A percentile compares a stretch with the other conserved stretches of the same genome.
Conservation (phyloP, 2,888 invertebrate genomes). For the Tetranychus piercei region DNA sequence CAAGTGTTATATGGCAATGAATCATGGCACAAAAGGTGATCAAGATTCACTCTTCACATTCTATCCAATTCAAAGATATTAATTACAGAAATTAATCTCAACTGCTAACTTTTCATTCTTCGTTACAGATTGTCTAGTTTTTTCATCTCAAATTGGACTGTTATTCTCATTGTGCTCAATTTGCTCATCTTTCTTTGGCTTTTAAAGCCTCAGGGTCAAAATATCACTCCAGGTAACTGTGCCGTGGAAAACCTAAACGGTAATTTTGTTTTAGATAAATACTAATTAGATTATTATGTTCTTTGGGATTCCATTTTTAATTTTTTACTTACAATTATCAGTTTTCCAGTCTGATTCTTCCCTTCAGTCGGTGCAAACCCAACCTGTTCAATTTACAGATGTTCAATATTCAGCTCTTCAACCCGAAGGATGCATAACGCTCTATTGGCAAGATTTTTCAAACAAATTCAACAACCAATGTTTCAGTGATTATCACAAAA, state of each 20-base stretch:
- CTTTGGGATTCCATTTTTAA: too few relatives aligned
- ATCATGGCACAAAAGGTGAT: too few relatives aligned
- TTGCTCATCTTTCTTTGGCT: background rate
- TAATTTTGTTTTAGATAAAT: too few relatives aligned
- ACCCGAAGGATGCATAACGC: background rate
- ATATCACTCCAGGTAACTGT: background rate
- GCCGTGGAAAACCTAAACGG: too few relatives aligned
- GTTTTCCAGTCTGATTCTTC: too few relatives aligned
- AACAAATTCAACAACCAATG: background rate
- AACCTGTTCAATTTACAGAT: background rate
- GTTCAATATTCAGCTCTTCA: background rate
- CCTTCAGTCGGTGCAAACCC: too few relatives aligned
- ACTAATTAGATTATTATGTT: too few relatives aligned
- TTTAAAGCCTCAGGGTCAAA: background rate
- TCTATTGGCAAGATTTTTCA: background rate
- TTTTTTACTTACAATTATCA: too few relatives aligned
- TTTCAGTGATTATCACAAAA: background rate
- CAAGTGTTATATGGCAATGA: too few relatives aligned
- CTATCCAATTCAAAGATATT: too few relatives aligned
- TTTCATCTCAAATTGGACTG: background rate
- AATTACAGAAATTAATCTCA: background rate
- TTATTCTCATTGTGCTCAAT: background rate
- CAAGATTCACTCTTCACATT: too few relatives aligned
- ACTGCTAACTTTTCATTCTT: background rate
- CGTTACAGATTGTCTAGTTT: background rate